Base-by-base conservation (phyloP, 2,113 vertebrate genomes). In the Plecturocebus donacophilus region DNA sequence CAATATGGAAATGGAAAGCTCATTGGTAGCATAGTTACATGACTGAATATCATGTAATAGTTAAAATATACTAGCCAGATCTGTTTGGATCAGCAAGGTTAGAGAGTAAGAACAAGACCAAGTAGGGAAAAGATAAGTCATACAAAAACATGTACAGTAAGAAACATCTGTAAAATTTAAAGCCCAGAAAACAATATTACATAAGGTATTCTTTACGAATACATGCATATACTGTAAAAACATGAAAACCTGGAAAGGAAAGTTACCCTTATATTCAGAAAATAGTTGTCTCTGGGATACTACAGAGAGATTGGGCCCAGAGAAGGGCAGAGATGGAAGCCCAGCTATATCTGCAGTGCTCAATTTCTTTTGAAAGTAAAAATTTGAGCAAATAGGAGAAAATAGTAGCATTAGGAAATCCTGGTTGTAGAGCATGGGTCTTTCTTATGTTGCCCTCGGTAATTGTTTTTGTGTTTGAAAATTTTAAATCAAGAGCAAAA, bases 1-100 rank as follows among this genome's bases (percentile, higher is more conserved):
- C 3, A 0, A 25, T 2, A 38, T 1, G 23, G 32, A 47, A 83
- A 1, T 3, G 1, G 68, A 9, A 30, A 30, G 21, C 0, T 9
- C 23, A 2, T 2, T 1, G 10, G n/a, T 30, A 1, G 8, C 0
- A 0, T 8, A 13, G 3, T 20, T 14, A 8, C 4, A 19, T 3
- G 6, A 8, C 45, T 0, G 16, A n/a, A 32, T 35, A 0, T 2
- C 16, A 25, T 0, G 6, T 1, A 56, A 21, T 68, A 7, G n/a
- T 12, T 71, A 8, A 20, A 54, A n/a, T 14, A 3, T 40, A 58
- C 14, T 0, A 9, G 58, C 42, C n/a, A 45, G 35, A 56, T 54
- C 66, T 56, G 42, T 23, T 38, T 61, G 70, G 23, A 40, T 45
- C 5, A 13, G 13, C 14, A 12, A 20, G 19, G 21, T 32, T 45